Base-by-base conservation (phyloP, 1,140 invertebrate species). In the Halesus radiatus region DNA sequence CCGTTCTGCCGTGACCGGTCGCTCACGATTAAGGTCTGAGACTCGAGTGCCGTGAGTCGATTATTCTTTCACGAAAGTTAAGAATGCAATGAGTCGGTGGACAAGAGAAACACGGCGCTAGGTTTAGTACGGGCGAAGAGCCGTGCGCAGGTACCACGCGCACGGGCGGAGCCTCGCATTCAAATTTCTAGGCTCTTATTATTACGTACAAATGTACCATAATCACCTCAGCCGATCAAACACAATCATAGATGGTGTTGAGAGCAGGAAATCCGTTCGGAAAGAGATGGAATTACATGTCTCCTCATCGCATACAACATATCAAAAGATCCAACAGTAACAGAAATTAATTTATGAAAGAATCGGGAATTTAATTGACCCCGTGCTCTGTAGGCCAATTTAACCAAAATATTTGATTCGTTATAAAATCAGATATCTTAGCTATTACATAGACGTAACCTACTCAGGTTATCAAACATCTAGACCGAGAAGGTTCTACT, bases 11-110 rank as follows among this genome's bases (percentile, higher is more conserved):
- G 62, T 29, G 62, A 52, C 45, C 68, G 68, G 81, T 82, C 81
- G 76, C 74, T 82, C 81, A 60, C 81, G 81, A 68, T 68, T 82
- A 80, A 66, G 45, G 81, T 80, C 78, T 80, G 81, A 77, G 58
- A 82, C 54, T 83, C 68, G 58, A 83, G 79, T 83, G 81, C 68
- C 66, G 78, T 18, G 52, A 16, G 20, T 77, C 32, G 74, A 78
- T 72, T 72, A 68, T 60, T 73, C 75, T 76, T 78, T 81, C 76
- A 76, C 68, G 45, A 78, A 81, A 76, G 74, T 81, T 66, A 78
- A 78, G 76, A 78, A 72, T 53, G 76, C 58, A 60, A 58, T 79
- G 77, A 50, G 53, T 68, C 62, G 62, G 37, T n/a, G 20, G 50
- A n/a, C 76, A 26, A 53, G 62, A 78, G 76, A 68, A 68, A 16